Evolutionary conservation across 2,113 vertebrate species (phyloP), one percentile per base, ranked within the genome.

Genomic region (Emydura subglobosa): DNA sequence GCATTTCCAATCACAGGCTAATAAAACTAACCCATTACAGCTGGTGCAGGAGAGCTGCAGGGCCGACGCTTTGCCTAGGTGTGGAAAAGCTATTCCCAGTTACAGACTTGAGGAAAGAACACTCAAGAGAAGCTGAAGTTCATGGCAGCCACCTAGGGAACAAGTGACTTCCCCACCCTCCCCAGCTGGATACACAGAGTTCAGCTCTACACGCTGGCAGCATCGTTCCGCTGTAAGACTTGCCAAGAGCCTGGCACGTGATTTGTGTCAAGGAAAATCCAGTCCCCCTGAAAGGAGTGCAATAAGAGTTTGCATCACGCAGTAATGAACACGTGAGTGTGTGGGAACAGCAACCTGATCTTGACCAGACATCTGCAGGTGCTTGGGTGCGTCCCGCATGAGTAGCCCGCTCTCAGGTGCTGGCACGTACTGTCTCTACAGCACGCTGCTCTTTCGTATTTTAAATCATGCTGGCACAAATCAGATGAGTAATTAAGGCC

Each of bases 1-100:
- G 65, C n/a, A 12, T 25, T 93, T 84, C 94, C 94, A 21, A 83
- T 57, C 93, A 1, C 91, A 14, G 92, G 2, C 91, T 86, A 82
- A n/a, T 79, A 90, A 97, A 96, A 54, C 57, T 1, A 85, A 97
- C 54, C 91, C 8, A 17, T 39, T 86, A 24, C 94, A 95, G 94
- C 92, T 90, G 95, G 89, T 89, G 87, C 95, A 89, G 92, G 24
- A 34, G 93, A 93, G 89, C 92, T 34, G 94, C 87, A 80, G 93
- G 24, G 29, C 47, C 12, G 34, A 61, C 55, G 51, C 29, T 89
- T 11, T 44, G n/a, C 93, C 1, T 0, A 78, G 82, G 82, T 79
- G 90, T 51, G 78, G 7, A 72, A 78, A 34, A 50, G 76, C 14
- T 1, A 1, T 5, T 54, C 1, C 0, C 3, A 76, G 55, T 12